phyloP scores from a whole-genome alignment of 2,113 vertebrate species.

The Aegithalos caudatus region DNA sequence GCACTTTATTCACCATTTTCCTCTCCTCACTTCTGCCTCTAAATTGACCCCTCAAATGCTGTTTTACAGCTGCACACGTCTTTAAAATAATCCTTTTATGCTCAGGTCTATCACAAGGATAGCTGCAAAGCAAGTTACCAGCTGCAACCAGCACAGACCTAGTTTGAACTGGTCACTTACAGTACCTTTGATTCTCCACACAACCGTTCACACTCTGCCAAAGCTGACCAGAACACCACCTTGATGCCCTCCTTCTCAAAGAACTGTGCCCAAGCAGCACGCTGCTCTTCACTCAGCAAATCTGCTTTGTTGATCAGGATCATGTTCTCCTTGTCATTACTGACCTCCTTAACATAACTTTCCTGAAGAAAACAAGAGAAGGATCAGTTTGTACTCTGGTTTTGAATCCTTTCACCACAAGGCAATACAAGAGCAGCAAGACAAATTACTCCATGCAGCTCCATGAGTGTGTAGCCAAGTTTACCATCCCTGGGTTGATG shows the following conservation, averaged over 20 bases:
- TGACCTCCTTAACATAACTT: slow-evolving; percentile 85
- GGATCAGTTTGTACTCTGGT: not conserved
- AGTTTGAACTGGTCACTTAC: not conserved
- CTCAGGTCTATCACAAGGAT: not conserved
- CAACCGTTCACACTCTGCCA: slow-evolving; percentile 79
- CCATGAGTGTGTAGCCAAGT: accelerated
- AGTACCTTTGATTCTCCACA: slow-evolving; percentile 79
- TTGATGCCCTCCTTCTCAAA: slow-evolving; percentile 85
- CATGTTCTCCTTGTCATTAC: slow-evolving; percentile 86
- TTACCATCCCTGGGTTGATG: not conserved
- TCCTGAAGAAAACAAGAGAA: slow-evolving; percentile 77
- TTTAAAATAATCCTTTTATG: not conserved
- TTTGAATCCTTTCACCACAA: not conserved
- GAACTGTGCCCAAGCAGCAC: slow-evolving; percentile 82
- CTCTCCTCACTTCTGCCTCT: not conserved
- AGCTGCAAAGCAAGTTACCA: not conserved
- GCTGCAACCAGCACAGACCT: not conserved
- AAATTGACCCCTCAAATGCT: not conserved
- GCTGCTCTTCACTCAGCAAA: slow-evolving; percentile 85
- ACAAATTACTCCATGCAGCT: not conserved
- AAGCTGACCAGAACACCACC: slow-evolving; percentile 95
- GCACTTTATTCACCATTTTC: not conserved
- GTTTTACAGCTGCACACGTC: not conserved
- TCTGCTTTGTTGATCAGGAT: slow-evolving; percentile 95
- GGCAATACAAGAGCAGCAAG: not conserved